Evolutionary conservation across 2,797 vertebrate genomes (phyloP).

Genomic region (Microctenopoma lineatum): DNA sequence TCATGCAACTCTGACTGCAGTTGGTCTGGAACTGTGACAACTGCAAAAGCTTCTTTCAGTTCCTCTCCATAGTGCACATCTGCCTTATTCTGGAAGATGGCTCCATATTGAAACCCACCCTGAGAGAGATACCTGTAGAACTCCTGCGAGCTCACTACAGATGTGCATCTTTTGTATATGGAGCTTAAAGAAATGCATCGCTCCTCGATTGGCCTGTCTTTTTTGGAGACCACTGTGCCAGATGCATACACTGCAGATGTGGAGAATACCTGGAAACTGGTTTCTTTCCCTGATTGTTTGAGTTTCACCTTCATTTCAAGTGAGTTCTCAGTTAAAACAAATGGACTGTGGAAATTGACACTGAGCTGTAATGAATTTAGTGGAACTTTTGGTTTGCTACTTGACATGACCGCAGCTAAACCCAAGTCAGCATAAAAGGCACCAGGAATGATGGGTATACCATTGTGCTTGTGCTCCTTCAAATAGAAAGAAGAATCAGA

Average conservation of each 20-base stretch:
- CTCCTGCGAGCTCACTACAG: constrained; percentile 74
- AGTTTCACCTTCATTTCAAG: constrained; percentile 83
- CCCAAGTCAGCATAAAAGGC: constrained; percentile 87
- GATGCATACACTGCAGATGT: constrained; percentile 81
- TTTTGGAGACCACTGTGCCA: constrained; percentile 78
- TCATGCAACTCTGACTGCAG: constrained; percentile 79
- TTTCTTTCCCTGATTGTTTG: constrained; percentile 52
- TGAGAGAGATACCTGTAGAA: constrained; percentile 80
- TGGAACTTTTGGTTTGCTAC: constrained; percentile 81
- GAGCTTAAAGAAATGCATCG: constrained; percentile 77
- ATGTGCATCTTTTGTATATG: constrained; percentile 82
- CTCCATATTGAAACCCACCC: constrained; percentile 87
- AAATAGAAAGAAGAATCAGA: constrained; percentile 77
- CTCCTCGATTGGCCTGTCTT: constrained; percentile 74
- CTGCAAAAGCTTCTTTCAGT: constrained; percentile 83
- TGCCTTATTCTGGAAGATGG: constrained; percentile 81
- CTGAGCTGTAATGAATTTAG: constrained; percentile 81
- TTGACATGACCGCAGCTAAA: constrained; percentile 81
- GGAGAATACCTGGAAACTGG: constrained; percentile 78
- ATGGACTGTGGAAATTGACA: constrained; percentile 83
- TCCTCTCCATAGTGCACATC: constrained; percentile 85
- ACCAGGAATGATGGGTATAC: constrained; percentile 85
- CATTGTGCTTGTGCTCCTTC: constrained; percentile 85
- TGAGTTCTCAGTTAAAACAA: constrained; percentile 76
- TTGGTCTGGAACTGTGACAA: constrained; percentile 80